These are phyloP conservation scores for Hyperoplus immaculatus DNA, from an alignment of 2,797 vertebrate species.

Conservation along the genomic window DNA sequence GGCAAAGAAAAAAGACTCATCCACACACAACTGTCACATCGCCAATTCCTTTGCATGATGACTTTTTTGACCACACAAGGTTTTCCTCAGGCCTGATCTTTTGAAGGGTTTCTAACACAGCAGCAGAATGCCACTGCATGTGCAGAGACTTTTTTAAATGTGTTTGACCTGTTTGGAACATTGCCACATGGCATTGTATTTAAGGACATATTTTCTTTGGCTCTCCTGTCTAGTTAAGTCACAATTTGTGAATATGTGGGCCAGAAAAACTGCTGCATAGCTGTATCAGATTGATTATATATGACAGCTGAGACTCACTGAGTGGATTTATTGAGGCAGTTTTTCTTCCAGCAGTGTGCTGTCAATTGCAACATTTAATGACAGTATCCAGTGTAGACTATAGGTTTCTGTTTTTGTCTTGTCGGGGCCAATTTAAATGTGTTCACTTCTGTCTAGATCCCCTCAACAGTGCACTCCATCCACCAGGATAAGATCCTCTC, in stretches of 20 bases:
- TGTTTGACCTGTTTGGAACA: not conserved
- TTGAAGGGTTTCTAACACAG: not conserved
- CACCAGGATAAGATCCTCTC: slow-evolving; percentile 99
- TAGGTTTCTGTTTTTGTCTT: not conserved
- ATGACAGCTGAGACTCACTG: not conserved
- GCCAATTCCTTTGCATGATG: not conserved
- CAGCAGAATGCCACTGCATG: not conserved
- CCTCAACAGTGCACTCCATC: slow-evolving; percentile 98
- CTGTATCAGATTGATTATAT: not conserved
- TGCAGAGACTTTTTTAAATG: not conserved
- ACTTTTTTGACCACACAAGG: not conserved
- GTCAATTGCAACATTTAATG: not conserved
- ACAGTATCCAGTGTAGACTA: not conserved
- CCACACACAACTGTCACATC: not conserved
- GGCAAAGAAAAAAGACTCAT: not conserved
- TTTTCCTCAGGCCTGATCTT: not conserved
- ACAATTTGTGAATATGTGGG: slow-evolving; percentile 4
- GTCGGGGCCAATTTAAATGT: not conserved
- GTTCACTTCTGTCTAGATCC: slow-evolving; percentile 86
- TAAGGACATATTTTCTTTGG: not conserved
- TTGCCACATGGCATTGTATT: not conserved
- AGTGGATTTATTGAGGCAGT: not conserved
- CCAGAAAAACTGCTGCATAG: not conserved
- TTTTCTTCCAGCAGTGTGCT: not conserved
- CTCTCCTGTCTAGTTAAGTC: not conserved